Base-by-base conservation (phyloP, 2,797 vertebrate genomes). In the Nasua narica region DNA sequence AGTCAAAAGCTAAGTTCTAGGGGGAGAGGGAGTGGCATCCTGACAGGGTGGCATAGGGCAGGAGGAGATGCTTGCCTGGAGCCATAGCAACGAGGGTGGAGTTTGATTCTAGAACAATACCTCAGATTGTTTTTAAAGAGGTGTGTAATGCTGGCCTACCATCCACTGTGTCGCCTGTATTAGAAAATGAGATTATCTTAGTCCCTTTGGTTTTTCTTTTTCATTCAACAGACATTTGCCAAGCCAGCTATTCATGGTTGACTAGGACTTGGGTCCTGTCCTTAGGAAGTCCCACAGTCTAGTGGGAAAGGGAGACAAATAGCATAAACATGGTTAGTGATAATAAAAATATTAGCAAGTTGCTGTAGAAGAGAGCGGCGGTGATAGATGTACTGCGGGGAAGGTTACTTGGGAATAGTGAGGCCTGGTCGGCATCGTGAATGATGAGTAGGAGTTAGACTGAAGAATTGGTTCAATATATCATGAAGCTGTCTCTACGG, bases 181-280 rank as follows among this genome's bases (percentile, higher is more conserved):
- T 12, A 81, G 56, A 83, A 92, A 78, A 54, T 60, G 48, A 46
- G 78, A 54, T 37, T 56, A 0, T 77, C 40, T 15, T 58, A 35
- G 12, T 91, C 67, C 3, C 56, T 94, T 88, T 40, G 23, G 19
- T n/a, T 79, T 84, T 83, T n/a, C 23, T 21, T 62, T 82, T 65
- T 84, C 29, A 23, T 50, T 94, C 60, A 87, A 9, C 15, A 85
- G 40, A 29, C 19, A 46, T 76, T 91, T 87, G 21, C 25, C 81
- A 43, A 29, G 25, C 25, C 76, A 2, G 12, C 50, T 50, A 10
- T 12, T 90, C 43, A 32, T 10, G 21, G 4, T 58, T 76, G 48
- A 91, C 12, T 67, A 35, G 37, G 37, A n/a, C 46, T 83, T 86
- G 10, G 32, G 29, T 15, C 67, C 14, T 83, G 18, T 54, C 50